Conservation (phyloP, 1,140 invertebrate genomes). For the Holotrichia oblita region DNA sequence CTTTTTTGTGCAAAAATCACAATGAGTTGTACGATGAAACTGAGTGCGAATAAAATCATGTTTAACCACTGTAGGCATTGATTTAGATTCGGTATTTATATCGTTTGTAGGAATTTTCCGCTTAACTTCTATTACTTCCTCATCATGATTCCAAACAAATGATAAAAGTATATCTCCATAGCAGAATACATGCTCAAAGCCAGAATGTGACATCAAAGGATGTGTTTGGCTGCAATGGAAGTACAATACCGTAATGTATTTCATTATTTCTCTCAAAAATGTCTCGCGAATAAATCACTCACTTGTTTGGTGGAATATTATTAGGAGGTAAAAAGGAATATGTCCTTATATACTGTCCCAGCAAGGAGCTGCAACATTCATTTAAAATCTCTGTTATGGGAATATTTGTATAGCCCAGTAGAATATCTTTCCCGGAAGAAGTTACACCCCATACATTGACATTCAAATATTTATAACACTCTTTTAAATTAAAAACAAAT, state of each 20-base stretch:
- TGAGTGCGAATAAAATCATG: constrained; percentile 87
- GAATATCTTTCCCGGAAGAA: constrained; percentile 63
- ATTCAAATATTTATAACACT: constrained; percentile 80
- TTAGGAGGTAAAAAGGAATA: constrained; percentile 79
- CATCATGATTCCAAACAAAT: constrained; percentile 75
- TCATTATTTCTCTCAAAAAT: background rate
- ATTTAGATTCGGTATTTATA: constrained; percentile 51
- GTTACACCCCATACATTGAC: constrained; percentile 77
- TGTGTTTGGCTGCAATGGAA: constrained; percentile 67
- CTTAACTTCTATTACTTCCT: constrained; percentile 57
- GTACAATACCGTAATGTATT: too few species aligned
- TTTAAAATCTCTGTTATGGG: constrained; percentile 77
- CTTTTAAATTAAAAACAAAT: constrained; percentile 75
- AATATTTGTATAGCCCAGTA: constrained; percentile 83
- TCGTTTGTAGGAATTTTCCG: constrained; percentile 52
- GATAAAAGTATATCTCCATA: constrained; percentile 89
- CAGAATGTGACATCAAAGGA: constrained; percentile 76
- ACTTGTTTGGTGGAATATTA: constrained; percentile 67
- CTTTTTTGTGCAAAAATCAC: constrained; percentile 93
- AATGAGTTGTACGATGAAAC: constrained; percentile 87
- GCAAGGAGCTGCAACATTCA: constrained; percentile 82
- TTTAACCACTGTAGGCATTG: constrained; percentile 54
- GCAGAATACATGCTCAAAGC: constrained; percentile 89
- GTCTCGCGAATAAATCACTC: constrained; percentile 47
- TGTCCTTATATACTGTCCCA: constrained; percentile 81